Evolutionary conservation across 2,888 invertebrate genomes (phyloP).

Genomic region (Agapostemon virescens): DNA sequence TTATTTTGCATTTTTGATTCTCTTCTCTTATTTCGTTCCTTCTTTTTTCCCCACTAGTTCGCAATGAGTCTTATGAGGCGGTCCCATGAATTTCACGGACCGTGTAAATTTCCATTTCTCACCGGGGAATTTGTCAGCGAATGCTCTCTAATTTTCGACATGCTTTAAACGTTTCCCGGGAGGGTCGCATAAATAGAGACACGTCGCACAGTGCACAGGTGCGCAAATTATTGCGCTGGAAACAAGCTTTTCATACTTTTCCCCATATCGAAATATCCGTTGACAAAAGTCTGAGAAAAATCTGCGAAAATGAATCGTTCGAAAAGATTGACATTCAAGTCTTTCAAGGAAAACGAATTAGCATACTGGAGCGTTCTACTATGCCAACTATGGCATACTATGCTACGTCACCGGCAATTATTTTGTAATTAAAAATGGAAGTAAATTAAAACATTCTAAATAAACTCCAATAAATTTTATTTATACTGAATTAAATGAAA

Average conservation of each 20-base stretch:
- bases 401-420: too few species aligned
- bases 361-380: not conserved
- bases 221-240: not conserved
- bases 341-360: not conserved
- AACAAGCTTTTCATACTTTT: not conserved
- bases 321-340: not conserved
- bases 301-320: not conserved
- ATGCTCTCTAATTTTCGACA: conserved; percentile 17
- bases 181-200: not conserved
- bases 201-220: not conserved
- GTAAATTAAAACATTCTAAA: too few species aligned
- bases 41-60: not conserved
- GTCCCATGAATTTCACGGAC: conserved; percentile 3
- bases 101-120: not conserved
- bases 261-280: not conserved
- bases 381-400: too few species aligned
- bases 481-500: too few species aligned
- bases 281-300: not conserved
- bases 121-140: conserved; percentile 5
- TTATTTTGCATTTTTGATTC: not conserved
- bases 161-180: not conserved
- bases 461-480: too few species aligned
- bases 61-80: not conserved
- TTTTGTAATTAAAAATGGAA: too few species aligned
- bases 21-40: not conserved